These are phyloP conservation scores for Periophthalmodon schlosseri DNA, from an alignment of 2,113 vertebrate genomes.

Conservation along the genomic window DNA sequence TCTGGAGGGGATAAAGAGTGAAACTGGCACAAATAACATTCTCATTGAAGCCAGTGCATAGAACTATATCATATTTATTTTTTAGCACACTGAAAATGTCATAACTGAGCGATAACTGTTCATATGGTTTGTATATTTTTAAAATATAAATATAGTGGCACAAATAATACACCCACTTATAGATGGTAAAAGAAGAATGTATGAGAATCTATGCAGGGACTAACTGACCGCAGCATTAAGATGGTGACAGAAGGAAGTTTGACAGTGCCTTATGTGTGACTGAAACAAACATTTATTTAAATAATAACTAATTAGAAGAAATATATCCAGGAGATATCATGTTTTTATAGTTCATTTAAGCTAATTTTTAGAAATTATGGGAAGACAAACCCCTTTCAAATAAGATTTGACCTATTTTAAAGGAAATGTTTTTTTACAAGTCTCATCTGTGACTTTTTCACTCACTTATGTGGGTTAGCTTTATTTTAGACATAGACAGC, in stretches of 20 bases:
- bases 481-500: conserved; percentile 65
- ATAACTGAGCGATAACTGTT: conserved; percentile 16
- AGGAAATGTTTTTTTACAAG: conserved; percentile 16
- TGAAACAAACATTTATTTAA: background rate
- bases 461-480: conserved; percentile 46
- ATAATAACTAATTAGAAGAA: background rate
- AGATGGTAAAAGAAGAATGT: conserved; percentile 42
- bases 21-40: conserved; percentile 21
- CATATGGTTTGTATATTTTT: conserved; percentile 24
- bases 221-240: background rate
- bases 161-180: background rate
- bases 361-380: conserved; percentile 15
- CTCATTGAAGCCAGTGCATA: background rate
- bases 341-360: conserved; percentile 1
- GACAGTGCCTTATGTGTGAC: background rate
- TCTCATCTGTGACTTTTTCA: conserved; percentile 27
- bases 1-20: conserved; percentile 81
- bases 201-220: conserved; percentile 31
- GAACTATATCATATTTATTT: background rate
- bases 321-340: background rate
- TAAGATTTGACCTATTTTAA: conserved; percentile 8
- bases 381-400: background rate
- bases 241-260: conserved; percentile 30
- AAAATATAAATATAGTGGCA: conserved; percentile 2
- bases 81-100: conserved; percentile 1